These are phyloP conservation scores for Dendrolimus kikuchii DNA, from an alignment of 1,140 invertebrate genomes.

Conservation along the genomic window DNA sequence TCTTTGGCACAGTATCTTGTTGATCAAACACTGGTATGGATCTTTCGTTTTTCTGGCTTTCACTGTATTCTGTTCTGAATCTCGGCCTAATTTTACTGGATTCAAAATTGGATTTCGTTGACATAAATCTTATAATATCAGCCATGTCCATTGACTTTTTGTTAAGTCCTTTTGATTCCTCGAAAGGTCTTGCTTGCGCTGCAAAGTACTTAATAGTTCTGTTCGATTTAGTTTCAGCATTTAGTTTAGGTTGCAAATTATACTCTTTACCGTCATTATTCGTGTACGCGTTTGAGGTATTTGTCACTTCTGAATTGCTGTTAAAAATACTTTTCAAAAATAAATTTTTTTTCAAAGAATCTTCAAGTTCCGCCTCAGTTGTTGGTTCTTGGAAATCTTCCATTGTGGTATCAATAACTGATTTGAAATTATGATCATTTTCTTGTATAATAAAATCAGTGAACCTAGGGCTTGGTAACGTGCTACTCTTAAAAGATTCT, in stretches of 20 bases:
- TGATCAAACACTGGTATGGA: conserved; percentile 4
- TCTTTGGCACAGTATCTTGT: conserved; percentile 18
- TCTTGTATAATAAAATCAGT: conserved; percentile 24
- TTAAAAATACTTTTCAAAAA: conserved; percentile 50
- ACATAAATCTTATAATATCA: conserved; percentile 47
- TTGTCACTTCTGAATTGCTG: conserved; percentile 19
- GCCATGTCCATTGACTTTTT: conserved; percentile 41
- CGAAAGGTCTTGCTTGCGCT: conserved; percentile 27
- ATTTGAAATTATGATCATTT: conserved; percentile 35
- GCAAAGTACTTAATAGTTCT: conserved; percentile 37
- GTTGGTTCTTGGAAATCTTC: conserved; percentile 18
- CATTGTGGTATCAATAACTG: conserved; percentile 21
- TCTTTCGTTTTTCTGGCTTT: conserved; percentile 5
- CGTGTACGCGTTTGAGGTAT: conserved; percentile 11
- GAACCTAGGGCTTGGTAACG: conserved; percentile 9
- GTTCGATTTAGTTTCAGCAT: conserved; percentile 15
- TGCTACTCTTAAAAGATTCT: too few species aligned
- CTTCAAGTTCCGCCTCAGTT: conserved; percentile 29
- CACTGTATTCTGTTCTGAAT: conserved; percentile 15
- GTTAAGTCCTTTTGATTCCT: conserved; percentile 33
- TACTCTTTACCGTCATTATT: conserved; percentile 10
- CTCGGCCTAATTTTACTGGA: conserved; percentile 45
- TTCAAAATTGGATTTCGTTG: conserved; percentile 53
- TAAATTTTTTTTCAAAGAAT: conserved; percentile 39
- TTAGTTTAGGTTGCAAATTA: conserved; percentile 13